Evolutionary conservation across 92 coral and sea anemone genomes (phyloP), one percentile per base, ranked within the genome.

Genomic region (Bergia puertoricense): DNA sequence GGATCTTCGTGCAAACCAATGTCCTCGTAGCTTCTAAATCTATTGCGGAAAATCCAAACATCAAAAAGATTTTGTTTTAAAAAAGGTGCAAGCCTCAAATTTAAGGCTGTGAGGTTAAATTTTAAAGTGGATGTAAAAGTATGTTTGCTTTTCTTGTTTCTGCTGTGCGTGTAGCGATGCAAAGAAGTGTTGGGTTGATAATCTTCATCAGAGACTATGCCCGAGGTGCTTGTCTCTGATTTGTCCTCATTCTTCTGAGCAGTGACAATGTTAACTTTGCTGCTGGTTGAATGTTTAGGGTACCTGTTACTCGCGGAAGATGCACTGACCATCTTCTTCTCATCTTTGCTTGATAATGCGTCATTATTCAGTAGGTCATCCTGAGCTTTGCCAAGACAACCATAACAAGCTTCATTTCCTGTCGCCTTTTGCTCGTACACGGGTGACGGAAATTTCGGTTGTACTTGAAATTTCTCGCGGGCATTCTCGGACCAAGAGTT

Each of bases 21-120:
- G 16, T 82, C 86, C 0, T 69, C 10, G 42, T 82, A 82, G 11
- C 56, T 67, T 56, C 39, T 65, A n/a, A 82, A 82, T 10, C 59
- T 82, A 23, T 82, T 41, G 8, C 76, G 75, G 76, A 20, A 57
- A 57, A 6, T 56, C 30, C 30, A 30, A 30, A 30, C 30, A 30
- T 30, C 30, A 30, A 30, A 30, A 30, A 30, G 30, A 30, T 30
- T 30, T 30, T 30, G 30, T 30, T 30, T 30, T 30, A 30, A 30
- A 30, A 30, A 30, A 30, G 30, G 30, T 30, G 30, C 30, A 30
- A 30, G 30, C 30, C 30, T 30, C 30, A 30, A 30, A 30, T 30
- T 30, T 30, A 30, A 30, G 30, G 30, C 30, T 30, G 30, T 30
- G 30, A 30, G 0, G 30, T 30, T 11, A 8, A 38, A 80, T 8